A percentile compares a stretch with the other conserved stretches of the same genome.
Conservation (phyloP, 53 echinoderm and acorn worm species). For the Crossaster papposus region DNA sequence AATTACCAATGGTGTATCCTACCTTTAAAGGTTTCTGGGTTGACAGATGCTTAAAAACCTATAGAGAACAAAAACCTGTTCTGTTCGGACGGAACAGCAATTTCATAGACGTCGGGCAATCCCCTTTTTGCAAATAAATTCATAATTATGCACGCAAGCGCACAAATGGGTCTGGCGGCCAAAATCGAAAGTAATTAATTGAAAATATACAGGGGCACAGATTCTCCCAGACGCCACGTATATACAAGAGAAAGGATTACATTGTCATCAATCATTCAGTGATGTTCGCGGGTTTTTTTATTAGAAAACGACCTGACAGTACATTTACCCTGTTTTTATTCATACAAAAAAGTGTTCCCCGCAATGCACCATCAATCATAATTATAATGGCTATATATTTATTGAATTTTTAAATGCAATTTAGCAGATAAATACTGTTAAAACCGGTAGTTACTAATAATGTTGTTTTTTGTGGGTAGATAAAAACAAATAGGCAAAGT, state of each 20-base stretch:
- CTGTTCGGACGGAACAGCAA: too few species aligned
- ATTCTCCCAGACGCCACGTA: neutral
- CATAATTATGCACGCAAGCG: too few species aligned
- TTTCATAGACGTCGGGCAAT: too few species aligned
- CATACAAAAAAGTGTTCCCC: neutral
- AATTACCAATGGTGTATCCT: too few species aligned
- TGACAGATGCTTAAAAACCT: too few species aligned
- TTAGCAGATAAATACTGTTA: neutral
- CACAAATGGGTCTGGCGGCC: too few species aligned
- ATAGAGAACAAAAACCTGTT: too few species aligned
- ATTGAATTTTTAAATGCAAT: neutral
- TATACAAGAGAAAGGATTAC: neutral
- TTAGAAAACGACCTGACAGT: neutral
- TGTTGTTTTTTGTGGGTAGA: neutral
- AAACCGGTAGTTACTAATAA: neutral
- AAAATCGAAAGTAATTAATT: too few species aligned
- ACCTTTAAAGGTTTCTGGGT: too few species aligned
- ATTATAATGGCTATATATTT: neutral
- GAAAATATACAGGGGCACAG: too few species aligned
- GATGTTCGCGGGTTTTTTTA: neutral
- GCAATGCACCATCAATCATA: neutral
- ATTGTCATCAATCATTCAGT: neutral
- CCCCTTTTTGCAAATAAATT: too few species aligned
- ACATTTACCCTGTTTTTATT: neutral
- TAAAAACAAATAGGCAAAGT: neutral